Percentiles rank a stretch among this genome's conserved stretches.
phyloP scores from a whole-genome alignment of 2,888 invertebrate genomes.

The Schrankia costaestrigalis region DNA sequence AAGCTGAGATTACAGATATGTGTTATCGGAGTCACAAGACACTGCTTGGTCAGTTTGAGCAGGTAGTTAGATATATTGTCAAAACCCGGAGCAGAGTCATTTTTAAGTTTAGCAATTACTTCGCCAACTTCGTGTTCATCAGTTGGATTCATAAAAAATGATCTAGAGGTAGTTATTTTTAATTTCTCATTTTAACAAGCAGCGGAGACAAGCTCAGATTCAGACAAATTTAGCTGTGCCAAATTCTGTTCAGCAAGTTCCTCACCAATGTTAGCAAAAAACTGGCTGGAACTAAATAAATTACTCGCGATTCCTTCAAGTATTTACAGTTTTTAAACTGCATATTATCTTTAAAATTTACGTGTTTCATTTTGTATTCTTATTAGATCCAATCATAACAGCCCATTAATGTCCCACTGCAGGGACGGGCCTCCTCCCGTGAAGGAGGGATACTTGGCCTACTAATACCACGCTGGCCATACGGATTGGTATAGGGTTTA shows the following conservation, averaged over 20 bases:
- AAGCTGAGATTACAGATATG: background rate
- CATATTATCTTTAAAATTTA: too few relatives aligned
- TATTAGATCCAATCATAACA: too few relatives aligned
- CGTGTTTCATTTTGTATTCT: too few relatives aligned
- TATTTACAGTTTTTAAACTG: too few relatives aligned
- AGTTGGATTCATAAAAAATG: background rate
- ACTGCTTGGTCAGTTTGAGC: constrained; percentile 6
- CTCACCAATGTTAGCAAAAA: background rate
- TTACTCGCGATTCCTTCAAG: too few relatives aligned
- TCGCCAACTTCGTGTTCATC: background rate
- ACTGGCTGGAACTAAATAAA: too few relatives aligned
- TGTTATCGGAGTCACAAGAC: background rate
- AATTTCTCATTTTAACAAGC: background rate
- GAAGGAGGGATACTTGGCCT: too few relatives aligned
- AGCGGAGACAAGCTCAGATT: background rate
- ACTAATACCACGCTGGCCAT: too few relatives aligned
- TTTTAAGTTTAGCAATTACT: background rate
- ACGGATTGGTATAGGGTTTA: too few relatives aligned
- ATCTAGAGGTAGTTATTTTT: background rate
- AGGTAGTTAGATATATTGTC: background rate
- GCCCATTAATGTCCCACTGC: too few relatives aligned
- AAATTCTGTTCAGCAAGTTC: background rate
- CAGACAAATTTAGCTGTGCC: background rate
- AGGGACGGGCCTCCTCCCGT: too few relatives aligned
- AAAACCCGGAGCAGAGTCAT: background rate